Evolutionary conservation across 2,113 vertebrate species (phyloP).

Genomic region (Marcusenius ussheri): DNA sequence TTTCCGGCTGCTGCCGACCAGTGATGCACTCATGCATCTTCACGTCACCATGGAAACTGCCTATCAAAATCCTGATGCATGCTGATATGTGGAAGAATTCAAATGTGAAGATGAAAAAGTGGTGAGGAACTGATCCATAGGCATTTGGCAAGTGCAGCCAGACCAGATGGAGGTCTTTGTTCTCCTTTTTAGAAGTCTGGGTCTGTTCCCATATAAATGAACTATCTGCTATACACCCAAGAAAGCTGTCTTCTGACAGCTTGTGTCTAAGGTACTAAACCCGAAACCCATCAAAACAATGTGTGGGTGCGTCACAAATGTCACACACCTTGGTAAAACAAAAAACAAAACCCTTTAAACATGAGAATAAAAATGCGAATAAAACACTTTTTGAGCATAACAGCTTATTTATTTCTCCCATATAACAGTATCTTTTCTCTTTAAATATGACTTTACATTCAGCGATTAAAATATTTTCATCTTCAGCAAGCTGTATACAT

Average conservation of each 20-base stretch:
- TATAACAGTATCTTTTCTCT: conserved; percentile 47
- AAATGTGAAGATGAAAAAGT: conserved; percentile 14
- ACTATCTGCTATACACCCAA: background rate
- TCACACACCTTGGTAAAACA: background rate
- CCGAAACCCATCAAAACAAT: background rate
- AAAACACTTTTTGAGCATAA: background rate
- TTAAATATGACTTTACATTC: conserved; percentile 62
- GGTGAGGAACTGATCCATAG: conserved; percentile 5
- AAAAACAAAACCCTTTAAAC: background rate
- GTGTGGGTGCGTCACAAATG: background rate
- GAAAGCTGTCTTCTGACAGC: background rate
- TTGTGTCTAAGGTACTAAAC: background rate
- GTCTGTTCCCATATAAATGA: conserved; percentile 1
- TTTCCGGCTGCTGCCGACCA: background rate
- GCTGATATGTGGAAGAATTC: conserved; percentile 16
- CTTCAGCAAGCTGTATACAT: conserved; percentile 74
- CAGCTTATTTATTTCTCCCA: conserved; percentile 32
- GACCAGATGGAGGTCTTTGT: background rate
- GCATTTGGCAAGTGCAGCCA: conserved; percentile 10
- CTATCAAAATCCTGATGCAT: background rate
- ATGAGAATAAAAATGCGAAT: background rate
- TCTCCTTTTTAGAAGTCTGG: background rate
- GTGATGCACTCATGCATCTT: background rate
- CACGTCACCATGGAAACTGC: background rate
- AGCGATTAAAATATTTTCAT: conserved; percentile 76